A percentile compares a stretch with the other conserved stretches of the same genome.
Conservation (phyloP, 2,797 vertebrate species). For the Poeciliopsis infans region DNA sequence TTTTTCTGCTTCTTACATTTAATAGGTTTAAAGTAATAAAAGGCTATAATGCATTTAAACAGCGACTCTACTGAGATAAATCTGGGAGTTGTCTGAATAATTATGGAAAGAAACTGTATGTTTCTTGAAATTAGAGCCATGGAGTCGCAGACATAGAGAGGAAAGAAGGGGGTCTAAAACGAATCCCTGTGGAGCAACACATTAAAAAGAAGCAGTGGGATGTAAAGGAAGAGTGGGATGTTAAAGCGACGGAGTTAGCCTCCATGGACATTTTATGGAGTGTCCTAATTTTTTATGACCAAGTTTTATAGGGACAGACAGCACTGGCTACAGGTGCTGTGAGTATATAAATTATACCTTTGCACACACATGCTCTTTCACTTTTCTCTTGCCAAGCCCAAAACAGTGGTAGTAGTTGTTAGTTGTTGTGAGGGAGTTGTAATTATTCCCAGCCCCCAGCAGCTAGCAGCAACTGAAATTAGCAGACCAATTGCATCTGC, state of each 20-base stretch:
- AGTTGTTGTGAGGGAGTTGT: constrained; percentile 39
- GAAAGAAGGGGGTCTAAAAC: background rate
- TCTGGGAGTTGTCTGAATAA: background rate
- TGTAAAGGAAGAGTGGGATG: background rate
- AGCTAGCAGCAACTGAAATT: constrained; percentile 39
- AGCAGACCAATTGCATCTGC: constrained; percentile 34
- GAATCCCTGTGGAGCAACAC: background rate
- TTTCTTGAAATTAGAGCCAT: background rate
- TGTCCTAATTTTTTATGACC: background rate
- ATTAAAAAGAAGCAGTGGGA: background rate
- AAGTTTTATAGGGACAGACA: background rate
- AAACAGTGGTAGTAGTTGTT: constrained; percentile 36
- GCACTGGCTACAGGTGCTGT: background rate
- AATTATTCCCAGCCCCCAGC: constrained; percentile 59
- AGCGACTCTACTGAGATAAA: background rate
- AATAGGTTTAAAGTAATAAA: background rate
- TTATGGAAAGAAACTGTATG: background rate
- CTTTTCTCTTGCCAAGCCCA: constrained; percentile 12
- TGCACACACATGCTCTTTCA: background rate
- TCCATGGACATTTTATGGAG: background rate
- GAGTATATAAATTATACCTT: background rate
- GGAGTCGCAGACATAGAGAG: background rate
- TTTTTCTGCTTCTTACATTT: background rate
- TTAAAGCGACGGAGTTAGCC: background rate
- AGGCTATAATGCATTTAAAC: background rate